phyloP scores from a whole-genome alignment of 2,888 invertebrate genomes.

The Nephrocerus scutellatus region DNA sequence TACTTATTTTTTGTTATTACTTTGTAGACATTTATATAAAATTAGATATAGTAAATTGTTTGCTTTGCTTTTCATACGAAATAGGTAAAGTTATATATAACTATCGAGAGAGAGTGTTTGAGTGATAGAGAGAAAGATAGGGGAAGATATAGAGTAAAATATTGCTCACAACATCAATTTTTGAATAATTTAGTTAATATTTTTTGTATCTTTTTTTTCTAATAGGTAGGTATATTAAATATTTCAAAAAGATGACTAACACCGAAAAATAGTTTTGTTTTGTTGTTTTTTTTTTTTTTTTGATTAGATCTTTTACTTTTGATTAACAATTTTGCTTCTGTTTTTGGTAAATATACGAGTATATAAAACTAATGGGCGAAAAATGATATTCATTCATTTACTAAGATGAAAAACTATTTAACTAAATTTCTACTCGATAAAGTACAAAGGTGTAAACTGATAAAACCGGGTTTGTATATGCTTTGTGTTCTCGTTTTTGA shows the following conservation, averaged over 20 bases:
- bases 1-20: constrained; percentile 22
- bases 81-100: constrained; percentile 18
- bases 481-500: constrained; percentile 15
- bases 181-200: constrained; percentile 35
- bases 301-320: constrained; percentile 25
- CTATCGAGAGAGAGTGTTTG: constrained; percentile 17
- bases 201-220: constrained; percentile 22
- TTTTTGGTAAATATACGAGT: no score
- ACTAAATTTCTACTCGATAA: constrained; percentile 36
- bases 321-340: constrained; percentile 16
- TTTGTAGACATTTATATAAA: constrained; percentile 27
- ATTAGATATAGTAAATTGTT: constrained; percentile 22
- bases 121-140: constrained; percentile 25
- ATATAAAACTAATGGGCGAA: no score
- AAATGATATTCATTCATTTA: no score
- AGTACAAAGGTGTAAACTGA: constrained; percentile 31
- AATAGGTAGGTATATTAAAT: constrained; percentile 33
- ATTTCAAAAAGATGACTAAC: constrained; percentile 48
- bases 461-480: constrained; percentile 32
- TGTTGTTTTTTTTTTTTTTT: constrained; percentile 19
- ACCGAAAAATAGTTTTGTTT: constrained; percentile 45
- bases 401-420: constrained; percentile 25
- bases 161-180: constrained; percentile 46
- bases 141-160: constrained; percentile 30
- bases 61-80: constrained; percentile 3